Conservation (phyloP, 2,888 invertebrate species). For the Microchrysa polita region DNA sequence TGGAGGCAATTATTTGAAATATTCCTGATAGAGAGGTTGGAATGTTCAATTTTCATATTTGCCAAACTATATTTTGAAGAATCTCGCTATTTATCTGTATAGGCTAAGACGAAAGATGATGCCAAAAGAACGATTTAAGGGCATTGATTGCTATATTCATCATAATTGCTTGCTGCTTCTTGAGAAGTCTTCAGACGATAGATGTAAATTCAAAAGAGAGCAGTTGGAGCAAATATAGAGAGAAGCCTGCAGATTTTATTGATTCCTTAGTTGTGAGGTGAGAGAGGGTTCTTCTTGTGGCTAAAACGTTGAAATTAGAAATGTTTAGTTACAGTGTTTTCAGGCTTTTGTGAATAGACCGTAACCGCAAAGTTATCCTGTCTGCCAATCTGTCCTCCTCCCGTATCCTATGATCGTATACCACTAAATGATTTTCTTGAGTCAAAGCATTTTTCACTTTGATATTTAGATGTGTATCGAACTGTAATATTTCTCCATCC, state of each 20-base stretch:
- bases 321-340: slow-evolving; percentile 40
- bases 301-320: slow-evolving; percentile 15
- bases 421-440: background rate
- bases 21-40: slow-evolving; percentile 36
- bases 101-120: slow-evolving; percentile 8
- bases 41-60: slow-evolving; percentile 44
- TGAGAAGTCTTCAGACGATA: slow-evolving; percentile 17
- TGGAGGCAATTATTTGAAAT: slow-evolving; percentile 43
- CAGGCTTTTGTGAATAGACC: background rate
- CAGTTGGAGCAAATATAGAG: background rate
- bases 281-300: slow-evolving; percentile 1
- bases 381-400: too few species aligned
- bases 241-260: slow-evolving; percentile 17
- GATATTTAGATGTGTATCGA: slow-evolving; percentile 38
- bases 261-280: slow-evolving; percentile 17
- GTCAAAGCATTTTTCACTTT: slow-evolving; percentile 31
- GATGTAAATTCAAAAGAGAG: background rate
- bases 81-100: slow-evolving; percentile 3
- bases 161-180: slow-evolving; percentile 10
- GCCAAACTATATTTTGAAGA: slow-evolving; percentile 1
- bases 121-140: background rate
- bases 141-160: slow-evolving; percentile 29
- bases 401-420: background rate
- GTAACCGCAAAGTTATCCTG: slow-evolving; percentile 41
- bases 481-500: slow-evolving; percentile 23